phyloP scores from a whole-genome alignment of 2,888 invertebrate species.

The Sesia apiformis region DNA sequence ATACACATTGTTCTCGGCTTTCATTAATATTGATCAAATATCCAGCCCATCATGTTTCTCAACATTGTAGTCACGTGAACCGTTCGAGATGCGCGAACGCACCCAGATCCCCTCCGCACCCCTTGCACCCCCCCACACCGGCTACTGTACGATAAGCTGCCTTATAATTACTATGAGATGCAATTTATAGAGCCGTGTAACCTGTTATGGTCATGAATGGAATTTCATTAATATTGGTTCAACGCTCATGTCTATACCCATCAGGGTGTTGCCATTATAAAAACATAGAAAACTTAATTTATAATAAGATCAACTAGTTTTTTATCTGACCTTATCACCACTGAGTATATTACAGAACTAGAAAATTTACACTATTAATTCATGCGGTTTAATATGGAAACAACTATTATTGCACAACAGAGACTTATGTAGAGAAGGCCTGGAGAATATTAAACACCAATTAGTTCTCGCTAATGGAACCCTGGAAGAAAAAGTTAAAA shows the following conservation, averaged over 20 bases:
- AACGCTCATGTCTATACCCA: conserved; percentile 25
- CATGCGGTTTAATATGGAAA: too few relatives aligned
- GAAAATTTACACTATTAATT: too few relatives aligned
- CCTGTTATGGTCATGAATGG: conserved; percentile 44
- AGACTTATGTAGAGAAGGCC: too few relatives aligned
- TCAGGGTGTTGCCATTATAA: background rate
- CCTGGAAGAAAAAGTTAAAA: background rate
- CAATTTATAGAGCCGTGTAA: conserved; percentile 32
- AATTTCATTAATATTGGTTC: conserved; percentile 41
- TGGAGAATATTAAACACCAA: background rate
- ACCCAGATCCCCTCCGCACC: conserved; percentile 12
- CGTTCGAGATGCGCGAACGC: conserved; percentile 33
- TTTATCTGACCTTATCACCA: background rate
- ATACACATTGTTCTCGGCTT: conserved; percentile 62
- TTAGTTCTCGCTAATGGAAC: background rate
- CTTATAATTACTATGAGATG: conserved; percentile 39
- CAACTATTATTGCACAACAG: too few relatives aligned
- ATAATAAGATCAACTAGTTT: background rate
- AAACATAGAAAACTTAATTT: background rate
- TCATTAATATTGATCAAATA: conserved; percentile 53
- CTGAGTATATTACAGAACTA: background rate
- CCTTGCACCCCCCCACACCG: conserved; percentile 9
- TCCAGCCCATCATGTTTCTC: conserved; percentile 43
- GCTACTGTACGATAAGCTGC: conserved; percentile 35
- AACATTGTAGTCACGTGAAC: conserved; percentile 48